Conservation (phyloP, 2,797 vertebrate species). For the Tiaroga cobitis region DNA sequence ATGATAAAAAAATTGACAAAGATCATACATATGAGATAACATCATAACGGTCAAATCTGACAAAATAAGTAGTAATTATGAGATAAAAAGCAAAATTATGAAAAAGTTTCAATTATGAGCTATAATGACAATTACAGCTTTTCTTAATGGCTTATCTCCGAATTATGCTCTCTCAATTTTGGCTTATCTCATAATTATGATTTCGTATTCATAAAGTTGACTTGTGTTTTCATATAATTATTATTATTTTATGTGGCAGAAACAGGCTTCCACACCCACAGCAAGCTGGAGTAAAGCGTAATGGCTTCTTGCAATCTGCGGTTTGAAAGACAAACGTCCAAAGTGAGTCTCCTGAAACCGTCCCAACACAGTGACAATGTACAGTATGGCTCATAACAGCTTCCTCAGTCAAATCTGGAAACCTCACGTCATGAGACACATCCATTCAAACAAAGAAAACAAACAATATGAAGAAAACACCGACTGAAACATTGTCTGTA, state of each 20-base stretch:
- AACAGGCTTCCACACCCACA: not conserved
- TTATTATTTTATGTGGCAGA: not conserved
- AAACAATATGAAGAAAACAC: slow-evolving; percentile 29
- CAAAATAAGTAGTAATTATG: too few species aligned
- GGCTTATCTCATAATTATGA: not conserved
- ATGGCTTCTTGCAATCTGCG: slow-evolving; percentile 48
- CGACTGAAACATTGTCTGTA: not conserved
- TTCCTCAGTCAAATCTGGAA: slow-evolving; percentile 18
- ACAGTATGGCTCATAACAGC: slow-evolving; percentile 13
- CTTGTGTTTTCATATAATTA: not conserved
- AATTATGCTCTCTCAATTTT: not conserved
- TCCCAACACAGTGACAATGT: not conserved
- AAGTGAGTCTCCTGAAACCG: not conserved
- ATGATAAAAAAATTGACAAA: not conserved
- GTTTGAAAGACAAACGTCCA: slow-evolving; percentile 11
- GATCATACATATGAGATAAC: too few species aligned
- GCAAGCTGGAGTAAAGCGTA: slow-evolving; percentile 35
- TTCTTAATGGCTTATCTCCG: too few species aligned
- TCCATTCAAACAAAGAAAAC: slow-evolving; percentile 50
- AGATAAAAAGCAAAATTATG: not conserved
- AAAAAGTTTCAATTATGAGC: not conserved
- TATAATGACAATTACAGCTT: not conserved
- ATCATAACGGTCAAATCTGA: too few species aligned
- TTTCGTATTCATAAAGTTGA: not conserved
- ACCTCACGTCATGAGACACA: not conserved